phyloP scores from a whole-genome alignment of 1,140 invertebrate genomes.

The Apis laboriosa region DNA sequence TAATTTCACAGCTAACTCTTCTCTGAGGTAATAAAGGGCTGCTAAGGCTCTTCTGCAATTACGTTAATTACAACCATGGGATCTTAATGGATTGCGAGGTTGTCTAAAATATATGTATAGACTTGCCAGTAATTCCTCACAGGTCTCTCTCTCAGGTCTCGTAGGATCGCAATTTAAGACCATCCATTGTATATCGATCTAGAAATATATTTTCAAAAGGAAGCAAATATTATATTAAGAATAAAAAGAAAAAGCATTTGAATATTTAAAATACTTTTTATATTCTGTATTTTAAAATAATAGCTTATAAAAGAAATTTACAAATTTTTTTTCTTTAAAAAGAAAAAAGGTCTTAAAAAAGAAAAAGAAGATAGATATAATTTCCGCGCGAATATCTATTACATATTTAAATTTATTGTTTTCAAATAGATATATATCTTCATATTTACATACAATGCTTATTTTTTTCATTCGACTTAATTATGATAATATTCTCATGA shows the following conservation, averaged over 20 bases:
- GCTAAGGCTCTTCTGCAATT: slow-evolving; percentile 49
- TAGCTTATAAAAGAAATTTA: background rate
- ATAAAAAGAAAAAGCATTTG: too few species aligned
- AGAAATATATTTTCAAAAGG: background rate
- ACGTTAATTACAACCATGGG: slow-evolving; percentile 44
- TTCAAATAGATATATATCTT: too few species aligned
- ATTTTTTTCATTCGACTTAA: too few species aligned
- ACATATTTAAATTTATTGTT: too few species aligned
- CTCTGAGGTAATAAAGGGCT: slow-evolving; percentile 50
- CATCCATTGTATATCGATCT: slow-evolving; percentile 92
- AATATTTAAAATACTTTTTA: background rate
- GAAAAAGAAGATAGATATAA: too few species aligned
- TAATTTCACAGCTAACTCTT: slow-evolving; percentile 70
- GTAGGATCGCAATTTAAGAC: slow-evolving; percentile 89
- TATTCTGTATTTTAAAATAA: background rate
- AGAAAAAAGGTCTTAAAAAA: background rate
- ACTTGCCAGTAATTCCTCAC: slow-evolving; percentile 85
- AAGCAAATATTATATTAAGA: background rate
- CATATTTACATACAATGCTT: too few species aligned
- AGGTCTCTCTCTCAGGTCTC: slow-evolving; percentile 86
- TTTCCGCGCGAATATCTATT: too few species aligned
- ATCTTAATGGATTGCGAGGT: slow-evolving; percentile 38
- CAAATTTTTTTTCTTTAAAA: background rate
- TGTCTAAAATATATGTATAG: slow-evolving; percentile 46
- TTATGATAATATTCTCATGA: too few species aligned